A percentile compares a stretch with the other conserved stretches of the same genome.
phyloP scores from a whole-genome alignment of 2,888 invertebrate species.

The Nymphalis urticae region DNA sequence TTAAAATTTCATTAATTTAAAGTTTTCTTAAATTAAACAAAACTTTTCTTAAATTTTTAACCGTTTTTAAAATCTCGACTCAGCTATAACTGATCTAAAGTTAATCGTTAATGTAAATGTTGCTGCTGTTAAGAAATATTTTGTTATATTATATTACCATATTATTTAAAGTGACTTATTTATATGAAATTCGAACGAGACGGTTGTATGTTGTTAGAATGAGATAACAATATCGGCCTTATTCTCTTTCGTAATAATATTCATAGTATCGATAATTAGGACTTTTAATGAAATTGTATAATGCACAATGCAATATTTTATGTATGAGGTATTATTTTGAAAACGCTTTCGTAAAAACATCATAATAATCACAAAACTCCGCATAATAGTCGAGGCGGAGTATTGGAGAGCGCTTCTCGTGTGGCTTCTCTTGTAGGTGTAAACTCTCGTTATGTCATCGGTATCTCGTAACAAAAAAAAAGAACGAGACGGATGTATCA shows the following conservation, averaged over 20 bases:
- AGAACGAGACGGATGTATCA: background rate
- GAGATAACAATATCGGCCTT: background rate
- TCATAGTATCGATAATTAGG: too few species aligned
- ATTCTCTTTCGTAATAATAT: too few species aligned
- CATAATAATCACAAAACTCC: too few species aligned
- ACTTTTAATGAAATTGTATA: too few species aligned
- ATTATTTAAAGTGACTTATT: background rate
- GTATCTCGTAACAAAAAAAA: background rate
- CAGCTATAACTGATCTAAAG: too few species aligned
- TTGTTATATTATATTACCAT: too few species aligned
- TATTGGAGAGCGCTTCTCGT: background rate
- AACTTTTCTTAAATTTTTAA: background rate
- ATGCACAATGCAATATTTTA: background rate
- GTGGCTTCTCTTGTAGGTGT: background rate
- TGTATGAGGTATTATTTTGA: background rate
- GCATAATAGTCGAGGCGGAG: background rate
- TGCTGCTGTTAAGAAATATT: too few species aligned
- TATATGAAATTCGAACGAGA: slow-evolving; percentile 9
- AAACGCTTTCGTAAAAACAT: slow-evolving; percentile 1
- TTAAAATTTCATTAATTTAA: too few species aligned
- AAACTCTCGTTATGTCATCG: background rate
- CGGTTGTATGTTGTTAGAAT: background rate
- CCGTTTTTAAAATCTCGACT: background rate
- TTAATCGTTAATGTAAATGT: too few species aligned
- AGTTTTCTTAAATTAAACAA: background rate